Conservation (phyloP, 2,113 vertebrate genomes). For the Centropristis striata region DNA sequence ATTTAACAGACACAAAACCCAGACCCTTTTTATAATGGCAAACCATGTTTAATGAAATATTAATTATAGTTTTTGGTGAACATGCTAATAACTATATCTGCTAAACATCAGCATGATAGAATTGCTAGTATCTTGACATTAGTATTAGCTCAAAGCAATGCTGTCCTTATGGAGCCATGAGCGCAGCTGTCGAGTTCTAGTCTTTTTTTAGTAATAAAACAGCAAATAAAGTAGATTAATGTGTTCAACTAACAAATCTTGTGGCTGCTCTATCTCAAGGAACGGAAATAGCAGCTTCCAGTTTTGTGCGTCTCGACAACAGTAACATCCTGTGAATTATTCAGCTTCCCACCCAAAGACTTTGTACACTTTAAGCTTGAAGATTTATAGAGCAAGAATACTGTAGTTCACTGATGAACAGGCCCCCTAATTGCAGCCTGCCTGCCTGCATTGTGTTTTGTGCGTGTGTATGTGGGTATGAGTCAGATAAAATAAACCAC, state of each 20-base stretch:
- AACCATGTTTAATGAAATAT: too few relatives aligned
- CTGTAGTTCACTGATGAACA: constrained; percentile 67
- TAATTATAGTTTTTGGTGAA: too few relatives aligned
- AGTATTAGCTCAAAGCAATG: too few relatives aligned
- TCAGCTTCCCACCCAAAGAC: constrained; percentile 31
- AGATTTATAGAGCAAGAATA: constrained; percentile 71
- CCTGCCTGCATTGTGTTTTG: constrained; percentile 73
- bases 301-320: not conserved
- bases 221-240: not conserved
- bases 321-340: constrained; percentile 54
- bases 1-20: too few relatives aligned
- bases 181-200: not conserved
- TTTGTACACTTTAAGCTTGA: constrained; percentile 49
- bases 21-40: too few relatives aligned
- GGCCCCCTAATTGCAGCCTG: constrained; percentile 75
- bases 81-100: too few relatives aligned
- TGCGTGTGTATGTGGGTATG: constrained; percentile 57
- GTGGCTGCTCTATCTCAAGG: not conserved
- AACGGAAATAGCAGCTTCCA: not conserved
- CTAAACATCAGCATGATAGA: too few relatives aligned
- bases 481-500: constrained; percentile 80
- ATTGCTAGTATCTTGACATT: too few relatives aligned
- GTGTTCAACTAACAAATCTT: not conserved
- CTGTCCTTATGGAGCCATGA: not conserved
- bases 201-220: not conserved